A percentile compares a stretch with the other conserved stretches of the same genome.
Evolutionary conservation across 2,888 invertebrate species (phyloP).

Genomic region (Ditula angustiorana): DNA sequence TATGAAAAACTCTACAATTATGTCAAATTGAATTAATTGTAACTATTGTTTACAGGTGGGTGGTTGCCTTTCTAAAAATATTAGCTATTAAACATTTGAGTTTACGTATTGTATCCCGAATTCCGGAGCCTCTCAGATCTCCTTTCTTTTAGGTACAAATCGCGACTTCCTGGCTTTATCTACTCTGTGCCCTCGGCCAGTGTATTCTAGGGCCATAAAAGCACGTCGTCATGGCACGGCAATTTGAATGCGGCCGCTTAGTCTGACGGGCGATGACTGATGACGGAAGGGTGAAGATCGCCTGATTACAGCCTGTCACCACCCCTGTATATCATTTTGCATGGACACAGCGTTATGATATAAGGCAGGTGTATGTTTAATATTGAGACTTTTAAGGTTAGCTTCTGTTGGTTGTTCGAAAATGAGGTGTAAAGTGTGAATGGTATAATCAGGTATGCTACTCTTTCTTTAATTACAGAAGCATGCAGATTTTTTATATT

Average conservation of each 20-base stretch:
- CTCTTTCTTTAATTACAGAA: too few species aligned
- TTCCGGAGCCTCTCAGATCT: neutral
- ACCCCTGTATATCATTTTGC: slow-evolving; percentile 74
- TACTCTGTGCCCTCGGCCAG: slow-evolving; percentile 62
- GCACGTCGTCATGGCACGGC: slow-evolving; percentile 82
- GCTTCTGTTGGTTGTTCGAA: neutral
- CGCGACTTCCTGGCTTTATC: slow-evolving; percentile 10
- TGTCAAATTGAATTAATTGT: too few species aligned
- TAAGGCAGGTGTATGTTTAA: slow-evolving; percentile 57
- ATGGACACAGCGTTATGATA: slow-evolving; percentile 60
- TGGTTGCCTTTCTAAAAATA: too few species aligned
- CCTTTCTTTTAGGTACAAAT: slow-evolving; percentile 24
- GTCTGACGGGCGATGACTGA: slow-evolving; percentile 82
- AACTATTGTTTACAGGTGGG: too few species aligned
- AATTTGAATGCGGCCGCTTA: slow-evolving; percentile 85
- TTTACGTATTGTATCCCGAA: too few species aligned
- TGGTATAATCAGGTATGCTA: neutral
- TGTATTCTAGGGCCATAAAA: slow-evolving; percentile 80
- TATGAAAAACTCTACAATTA: too few species aligned
- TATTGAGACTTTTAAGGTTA: slow-evolving; percentile 53
- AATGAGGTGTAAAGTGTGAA: neutral
- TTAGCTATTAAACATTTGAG: too few species aligned
- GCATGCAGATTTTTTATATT: too few species aligned
- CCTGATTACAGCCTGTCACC: slow-evolving; percentile 76
- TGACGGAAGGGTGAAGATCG: slow-evolving; percentile 83